Evolutionary conservation across 2,888 invertebrate species (phyloP).

Genomic region (Cataglyphis altisquamis): DNA sequence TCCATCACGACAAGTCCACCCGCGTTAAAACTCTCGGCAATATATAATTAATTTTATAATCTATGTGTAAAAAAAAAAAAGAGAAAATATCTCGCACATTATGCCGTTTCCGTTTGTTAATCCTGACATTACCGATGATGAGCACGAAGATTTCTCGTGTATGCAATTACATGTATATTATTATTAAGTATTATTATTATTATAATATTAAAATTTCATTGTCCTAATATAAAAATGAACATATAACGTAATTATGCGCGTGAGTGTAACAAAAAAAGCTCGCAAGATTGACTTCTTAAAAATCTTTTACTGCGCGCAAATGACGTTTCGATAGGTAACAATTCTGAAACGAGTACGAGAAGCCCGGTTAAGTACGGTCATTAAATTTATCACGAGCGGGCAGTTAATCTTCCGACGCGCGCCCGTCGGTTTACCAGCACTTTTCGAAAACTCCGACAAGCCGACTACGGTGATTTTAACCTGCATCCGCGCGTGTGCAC

Average conservation of each 20-base stretch:
- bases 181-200: constrained; percentile 4
- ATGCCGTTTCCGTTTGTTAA: constrained; percentile 36
- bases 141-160: background rate
- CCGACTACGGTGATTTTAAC: constrained; percentile 50
- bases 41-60: constrained; percentile 39
- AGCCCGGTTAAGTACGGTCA: constrained; percentile 45
- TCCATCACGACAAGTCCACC: constrained; percentile 38
- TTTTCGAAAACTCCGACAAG: constrained; percentile 44
- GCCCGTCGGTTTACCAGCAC: constrained; percentile 37
- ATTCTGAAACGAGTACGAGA: constrained; percentile 13
- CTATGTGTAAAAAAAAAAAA: background rate
- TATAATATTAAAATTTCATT: background rate
- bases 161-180: background rate
- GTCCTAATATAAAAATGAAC: background rate
- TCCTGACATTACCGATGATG: constrained; percentile 10
- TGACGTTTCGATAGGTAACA: constrained; percentile 44
- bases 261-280: background rate
- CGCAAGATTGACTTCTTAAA: background rate
- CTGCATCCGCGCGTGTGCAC: constrained; percentile 42
- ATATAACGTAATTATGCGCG: background rate
- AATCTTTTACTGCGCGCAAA: constrained; percentile 11
- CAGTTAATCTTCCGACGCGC: constrained; percentile 51
- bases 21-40: constrained; percentile 5
- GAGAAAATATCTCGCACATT: constrained; percentile 14
- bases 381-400: constrained; percentile 54